Conservation (phyloP, 2,888 invertebrate genomes). For the Schrankia costaestrigalis region DNA sequence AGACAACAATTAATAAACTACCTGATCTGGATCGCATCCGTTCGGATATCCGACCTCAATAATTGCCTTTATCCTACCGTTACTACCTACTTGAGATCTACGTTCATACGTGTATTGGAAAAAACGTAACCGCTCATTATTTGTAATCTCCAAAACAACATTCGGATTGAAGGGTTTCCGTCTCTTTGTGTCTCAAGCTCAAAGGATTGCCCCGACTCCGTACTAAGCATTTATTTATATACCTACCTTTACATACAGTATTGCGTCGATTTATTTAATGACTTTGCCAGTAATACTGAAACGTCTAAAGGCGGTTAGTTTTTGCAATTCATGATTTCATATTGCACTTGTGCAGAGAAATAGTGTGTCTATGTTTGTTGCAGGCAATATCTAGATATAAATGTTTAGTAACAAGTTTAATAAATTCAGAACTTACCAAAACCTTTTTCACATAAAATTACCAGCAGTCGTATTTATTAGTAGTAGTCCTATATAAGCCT, state of each 20-base stretch:
- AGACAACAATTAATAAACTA: constrained; percentile 36
- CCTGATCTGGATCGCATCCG: constrained; percentile 62
- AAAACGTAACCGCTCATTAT: constrained; percentile 66
- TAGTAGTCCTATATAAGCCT: too few species aligned
- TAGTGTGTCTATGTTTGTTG: too few species aligned
- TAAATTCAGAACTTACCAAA: too few species aligned
- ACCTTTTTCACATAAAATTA: neutral
- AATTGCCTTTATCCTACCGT: constrained; percentile 71
- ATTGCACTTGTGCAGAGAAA: too few species aligned
- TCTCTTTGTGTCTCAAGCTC: constrained; percentile 42
- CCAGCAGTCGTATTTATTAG: too few species aligned
- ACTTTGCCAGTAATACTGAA: too few species aligned
- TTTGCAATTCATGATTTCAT: too few species aligned
- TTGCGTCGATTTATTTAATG: too few species aligned
- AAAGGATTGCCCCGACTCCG: constrained; percentile 12
- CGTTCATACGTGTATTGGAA: constrained; percentile 24
- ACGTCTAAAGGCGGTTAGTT: too few species aligned
- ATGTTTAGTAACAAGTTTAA: too few species aligned
- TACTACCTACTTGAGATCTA: constrained; percentile 28
- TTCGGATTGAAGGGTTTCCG: constrained; percentile 67
- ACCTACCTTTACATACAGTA: too few species aligned
- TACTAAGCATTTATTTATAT: constrained; percentile 5
- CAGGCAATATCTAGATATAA: too few species aligned
- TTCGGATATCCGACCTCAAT: constrained; percentile 68
- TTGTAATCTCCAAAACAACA: constrained; percentile 57